Evolutionary conservation across 1,140 invertebrate species (phyloP).

Genomic region (Drosophila guanche): DNA sequence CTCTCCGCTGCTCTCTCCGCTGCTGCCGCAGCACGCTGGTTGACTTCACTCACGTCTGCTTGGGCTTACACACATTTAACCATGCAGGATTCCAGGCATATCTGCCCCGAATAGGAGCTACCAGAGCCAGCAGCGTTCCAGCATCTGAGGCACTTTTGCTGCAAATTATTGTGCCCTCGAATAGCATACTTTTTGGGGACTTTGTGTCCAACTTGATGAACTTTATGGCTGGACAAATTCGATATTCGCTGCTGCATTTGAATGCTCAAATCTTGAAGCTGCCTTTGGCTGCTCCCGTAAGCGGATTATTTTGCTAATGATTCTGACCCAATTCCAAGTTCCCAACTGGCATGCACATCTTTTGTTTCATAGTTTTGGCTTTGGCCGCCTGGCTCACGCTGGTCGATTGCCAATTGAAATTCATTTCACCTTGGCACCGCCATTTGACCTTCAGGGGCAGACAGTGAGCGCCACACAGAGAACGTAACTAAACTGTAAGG

Average conservation of each 20-base stretch:
- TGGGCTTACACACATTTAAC: background rate
- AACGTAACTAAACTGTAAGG: conserved; percentile 2
- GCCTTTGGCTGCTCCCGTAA: too few species aligned
- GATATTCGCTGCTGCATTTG: too few species aligned
- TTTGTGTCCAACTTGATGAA: too few species aligned
- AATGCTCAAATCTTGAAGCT: too few species aligned
- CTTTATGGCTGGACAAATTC: too few species aligned
- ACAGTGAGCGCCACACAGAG: conserved; percentile 28
- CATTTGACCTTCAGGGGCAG: conserved; percentile 61
- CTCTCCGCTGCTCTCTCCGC: background rate
- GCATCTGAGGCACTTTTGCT: too few species aligned
- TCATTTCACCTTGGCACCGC: conserved; percentile 48
- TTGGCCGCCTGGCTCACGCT: conserved; percentile 30
- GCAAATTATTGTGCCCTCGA: too few species aligned
- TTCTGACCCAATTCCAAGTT: background rate
- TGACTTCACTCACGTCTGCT: conserved; percentile 2
- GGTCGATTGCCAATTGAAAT: conserved; percentile 54
- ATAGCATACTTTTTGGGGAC: too few species aligned
- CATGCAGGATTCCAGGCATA: conserved; percentile 2
- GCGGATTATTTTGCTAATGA: too few species aligned
- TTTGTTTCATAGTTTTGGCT: too few species aligned
- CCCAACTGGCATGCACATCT: too few species aligned
- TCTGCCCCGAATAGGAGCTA: background rate
- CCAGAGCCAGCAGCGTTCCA: too few species aligned
- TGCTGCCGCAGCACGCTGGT: background rate